phyloP scores from a whole-genome alignment of 2,113 vertebrate species.

The Lophochroa leadbeateri region DNA sequence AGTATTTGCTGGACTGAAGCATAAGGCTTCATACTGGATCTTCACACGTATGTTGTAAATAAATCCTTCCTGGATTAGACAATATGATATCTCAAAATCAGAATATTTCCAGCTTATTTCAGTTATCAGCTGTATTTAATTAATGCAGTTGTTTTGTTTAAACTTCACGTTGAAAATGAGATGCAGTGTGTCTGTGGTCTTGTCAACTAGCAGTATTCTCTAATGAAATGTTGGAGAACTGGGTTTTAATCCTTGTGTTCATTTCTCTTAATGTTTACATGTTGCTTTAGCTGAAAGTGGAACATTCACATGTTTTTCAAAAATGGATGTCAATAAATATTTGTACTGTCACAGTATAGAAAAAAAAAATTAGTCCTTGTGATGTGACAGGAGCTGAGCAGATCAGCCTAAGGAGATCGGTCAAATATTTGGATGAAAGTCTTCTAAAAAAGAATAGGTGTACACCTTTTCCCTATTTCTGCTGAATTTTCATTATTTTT shows the following conservation, averaged over 20 bases:
- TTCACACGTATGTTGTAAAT: neutral
- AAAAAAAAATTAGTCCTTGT: neutral
- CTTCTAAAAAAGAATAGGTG: neutral
- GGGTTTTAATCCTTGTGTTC: neutral
- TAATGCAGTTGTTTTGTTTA: neutral
- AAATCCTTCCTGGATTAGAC: neutral
- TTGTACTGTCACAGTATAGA: neutral
- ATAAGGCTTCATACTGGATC: neutral
- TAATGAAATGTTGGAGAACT: neutral
- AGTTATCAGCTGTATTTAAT: neutral
- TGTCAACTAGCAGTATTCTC: neutral
- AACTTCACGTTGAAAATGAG: neutral
- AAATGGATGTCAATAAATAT: neutral
- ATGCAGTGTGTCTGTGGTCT: neutral
- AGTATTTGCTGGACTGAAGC: neutral
- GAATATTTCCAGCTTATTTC: neutral
- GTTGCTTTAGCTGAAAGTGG: neutral
- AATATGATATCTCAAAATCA: neutral
- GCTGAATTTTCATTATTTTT: neutral
- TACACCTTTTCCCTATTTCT: neutral
- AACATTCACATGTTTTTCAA: neutral
- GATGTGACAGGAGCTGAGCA: neutral
- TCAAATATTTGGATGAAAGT: neutral
- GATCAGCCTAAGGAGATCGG: neutral
- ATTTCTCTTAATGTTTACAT: neutral